Evolutionary conservation across 2,888 invertebrate genomes (phyloP).

Genomic region (Tipula lateralis): DNA sequence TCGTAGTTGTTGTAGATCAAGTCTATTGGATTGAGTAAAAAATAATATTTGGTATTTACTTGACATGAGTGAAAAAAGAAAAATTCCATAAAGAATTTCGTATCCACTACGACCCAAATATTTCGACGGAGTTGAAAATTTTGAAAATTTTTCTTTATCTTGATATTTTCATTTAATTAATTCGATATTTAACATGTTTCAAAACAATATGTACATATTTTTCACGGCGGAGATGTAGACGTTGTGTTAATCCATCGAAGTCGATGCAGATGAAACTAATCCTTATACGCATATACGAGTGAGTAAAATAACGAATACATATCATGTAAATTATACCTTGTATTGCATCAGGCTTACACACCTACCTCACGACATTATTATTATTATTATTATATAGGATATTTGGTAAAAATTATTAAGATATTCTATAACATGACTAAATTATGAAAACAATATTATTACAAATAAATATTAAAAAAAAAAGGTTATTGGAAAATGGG

Average conservation of each 20-base stretch:
- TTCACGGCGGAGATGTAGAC: background rate
- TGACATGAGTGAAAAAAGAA: background rate
- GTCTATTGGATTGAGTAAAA: background rate
- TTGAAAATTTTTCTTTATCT: background rate
- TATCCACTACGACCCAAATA: slow-evolving; percentile 6
- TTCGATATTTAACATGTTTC: background rate
- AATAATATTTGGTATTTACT: slow-evolving; percentile 4
- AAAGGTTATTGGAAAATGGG: background rate
- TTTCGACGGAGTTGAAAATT: background rate
- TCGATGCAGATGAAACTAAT: background rate
- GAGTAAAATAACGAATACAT: no score
- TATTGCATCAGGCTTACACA: background rate
- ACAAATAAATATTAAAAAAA: background rate
- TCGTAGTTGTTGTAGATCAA: background rate
- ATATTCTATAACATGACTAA: background rate
- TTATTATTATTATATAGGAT: no score
- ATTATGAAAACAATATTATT: background rate
- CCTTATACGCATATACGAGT: no score
- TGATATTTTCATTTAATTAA: background rate
- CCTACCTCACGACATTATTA: no score
- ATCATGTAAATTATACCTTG: background rate
- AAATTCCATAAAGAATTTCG: background rate
- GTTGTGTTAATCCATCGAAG: background rate
- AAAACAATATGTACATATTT: background rate
- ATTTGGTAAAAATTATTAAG: background rate